These are phyloP conservation scores for Sebastes diploproa DNA, from an alignment of 2,797 vertebrate species.

Conservation along the genomic window DNA sequence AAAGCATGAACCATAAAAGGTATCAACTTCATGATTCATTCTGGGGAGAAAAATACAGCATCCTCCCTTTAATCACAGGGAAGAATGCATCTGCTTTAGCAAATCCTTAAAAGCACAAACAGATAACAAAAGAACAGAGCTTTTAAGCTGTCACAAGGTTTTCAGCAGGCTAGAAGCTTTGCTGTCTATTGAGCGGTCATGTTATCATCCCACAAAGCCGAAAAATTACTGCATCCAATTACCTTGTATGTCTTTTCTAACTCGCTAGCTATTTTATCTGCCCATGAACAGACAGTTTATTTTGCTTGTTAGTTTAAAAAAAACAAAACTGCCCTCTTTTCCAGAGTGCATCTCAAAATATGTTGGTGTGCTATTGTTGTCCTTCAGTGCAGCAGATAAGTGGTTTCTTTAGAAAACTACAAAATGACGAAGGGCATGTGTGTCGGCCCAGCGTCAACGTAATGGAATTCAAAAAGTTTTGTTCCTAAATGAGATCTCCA, in stretches of 20 bases:
- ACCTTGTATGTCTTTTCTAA: slow-evolving; percentile 10
- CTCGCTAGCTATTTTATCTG: slow-evolving; percentile 33
- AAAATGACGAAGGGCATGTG: neutral
- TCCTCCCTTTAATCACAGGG: slow-evolving; percentile 55
- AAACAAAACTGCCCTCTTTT: neutral
- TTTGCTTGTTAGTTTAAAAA: slow-evolving; percentile 18
- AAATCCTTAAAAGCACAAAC: slow-evolving; percentile 50
- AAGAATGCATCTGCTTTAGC: slow-evolving; percentile 62
- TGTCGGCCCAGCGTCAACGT: neutral
- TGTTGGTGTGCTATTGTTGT: neutral
- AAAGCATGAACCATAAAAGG: slow-evolving; percentile 5
- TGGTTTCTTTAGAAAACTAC: neutral
- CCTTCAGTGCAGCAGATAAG: neutral
- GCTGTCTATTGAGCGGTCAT: slow-evolving; percentile 38
- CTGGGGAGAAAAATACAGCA: slow-evolving; percentile 19
- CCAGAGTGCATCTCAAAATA: neutral
- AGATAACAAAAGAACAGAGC: slow-evolving; percentile 65
- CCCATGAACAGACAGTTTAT: slow-evolving; percentile 32
- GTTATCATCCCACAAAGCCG: slow-evolving; percentile 43
- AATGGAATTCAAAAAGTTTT: neutral
- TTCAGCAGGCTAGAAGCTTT: slow-evolving; percentile 54
- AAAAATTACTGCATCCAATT: slow-evolving; percentile 37
- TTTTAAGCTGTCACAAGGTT: slow-evolving; percentile 67
- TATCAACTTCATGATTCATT: slow-evolving; percentile 52
- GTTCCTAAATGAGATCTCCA: neutral